phyloP scores from a whole-genome alignment of 2,888 invertebrate genomes.

The Lypha dubia region DNA sequence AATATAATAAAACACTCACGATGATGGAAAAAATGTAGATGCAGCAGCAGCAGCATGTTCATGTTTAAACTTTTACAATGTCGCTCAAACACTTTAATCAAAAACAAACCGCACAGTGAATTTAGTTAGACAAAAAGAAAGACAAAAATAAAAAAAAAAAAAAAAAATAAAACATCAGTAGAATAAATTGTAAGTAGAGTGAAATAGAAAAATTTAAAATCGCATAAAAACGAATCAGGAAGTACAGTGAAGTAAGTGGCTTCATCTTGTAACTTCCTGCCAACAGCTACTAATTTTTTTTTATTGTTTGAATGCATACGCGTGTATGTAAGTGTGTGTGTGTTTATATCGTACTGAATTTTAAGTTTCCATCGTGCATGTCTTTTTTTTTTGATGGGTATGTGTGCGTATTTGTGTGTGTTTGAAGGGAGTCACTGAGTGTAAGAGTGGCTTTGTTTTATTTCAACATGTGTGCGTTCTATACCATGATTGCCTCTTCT shows the following conservation, averaged over 20 bases:
- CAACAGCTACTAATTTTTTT: constrained; percentile 46
- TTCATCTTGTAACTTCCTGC: constrained; percentile 70
- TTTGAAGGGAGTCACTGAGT: constrained; percentile 28
- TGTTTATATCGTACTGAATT: constrained; percentile 31
- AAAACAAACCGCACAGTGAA: constrained; percentile 59
- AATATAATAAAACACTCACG: constrained; percentile 10
- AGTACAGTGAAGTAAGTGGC: constrained; percentile 71
- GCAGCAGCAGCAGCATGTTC: constrained; percentile 13
- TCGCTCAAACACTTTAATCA: constrained; percentile 70
- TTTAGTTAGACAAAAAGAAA: not conserved
- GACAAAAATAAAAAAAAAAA: not conserved
- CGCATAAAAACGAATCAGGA: constrained; percentile 73
- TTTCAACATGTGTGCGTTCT: constrained; percentile 44
- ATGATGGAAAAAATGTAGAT: not conserved
- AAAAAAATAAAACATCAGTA: not conserved
- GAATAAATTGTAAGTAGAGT: constrained; percentile 11
- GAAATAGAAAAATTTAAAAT: constrained; percentile 69
- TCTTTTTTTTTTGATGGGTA: constrained; percentile 4
- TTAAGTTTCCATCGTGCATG: constrained; percentile 62
- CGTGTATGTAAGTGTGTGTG: not conserved
- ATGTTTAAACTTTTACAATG: constrained; percentile 58
- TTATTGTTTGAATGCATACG: not conserved
- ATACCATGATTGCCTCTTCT: not conserved
- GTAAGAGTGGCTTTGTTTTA: constrained; percentile 19
- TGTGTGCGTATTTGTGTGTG: not conserved